Evolutionary conservation across 2,113 vertebrate species (phyloP).

Genomic region (Oryzias woworae): DNA sequence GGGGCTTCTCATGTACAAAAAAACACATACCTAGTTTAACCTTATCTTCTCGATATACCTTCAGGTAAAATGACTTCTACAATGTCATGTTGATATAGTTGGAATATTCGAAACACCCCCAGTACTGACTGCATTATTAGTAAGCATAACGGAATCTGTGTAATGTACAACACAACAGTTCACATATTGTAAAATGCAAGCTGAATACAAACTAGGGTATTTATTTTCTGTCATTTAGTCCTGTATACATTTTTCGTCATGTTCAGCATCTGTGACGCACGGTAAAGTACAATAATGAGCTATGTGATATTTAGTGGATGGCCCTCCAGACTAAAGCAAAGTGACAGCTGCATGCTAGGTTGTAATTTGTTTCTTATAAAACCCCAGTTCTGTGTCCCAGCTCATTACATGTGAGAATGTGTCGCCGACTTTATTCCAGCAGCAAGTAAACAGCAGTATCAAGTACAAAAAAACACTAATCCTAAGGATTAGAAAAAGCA

Average conservation of each 20-base stretch:
- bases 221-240: conserved; percentile 10
- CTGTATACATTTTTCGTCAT: conserved; percentile 25
- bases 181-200: background rate
- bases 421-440: conserved; percentile 50
- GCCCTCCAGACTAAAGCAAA: conserved; percentile 62
- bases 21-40: conserved; percentile 48
- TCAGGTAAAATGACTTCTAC: conserved; percentile 42
- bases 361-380: conserved; percentile 76
- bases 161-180: background rate
- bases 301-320: conserved; percentile 72
- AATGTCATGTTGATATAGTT: conserved; percentile 16
- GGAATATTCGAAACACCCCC: conserved; percentile 14
- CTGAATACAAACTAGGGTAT: conserved; percentile 5
- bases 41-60: conserved; percentile 47
- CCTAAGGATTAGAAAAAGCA: conserved; percentile 20
- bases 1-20: conserved; percentile 51
- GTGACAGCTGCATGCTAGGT: conserved; percentile 72
- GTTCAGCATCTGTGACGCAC: conserved; percentile 37
- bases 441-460: conserved; percentile 47
- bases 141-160: background rate
- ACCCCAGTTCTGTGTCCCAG: conserved; percentile 60
- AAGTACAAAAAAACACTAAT: conserved; percentile 21
- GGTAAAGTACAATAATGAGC: conserved; percentile 58
- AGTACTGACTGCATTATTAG: background rate
- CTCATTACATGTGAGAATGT: conserved; percentile 62